Evolutionary conservation across 2,888 invertebrate species (phyloP), one percentile per base, ranked within the genome.

Genomic region (Cabera pusaria): DNA sequence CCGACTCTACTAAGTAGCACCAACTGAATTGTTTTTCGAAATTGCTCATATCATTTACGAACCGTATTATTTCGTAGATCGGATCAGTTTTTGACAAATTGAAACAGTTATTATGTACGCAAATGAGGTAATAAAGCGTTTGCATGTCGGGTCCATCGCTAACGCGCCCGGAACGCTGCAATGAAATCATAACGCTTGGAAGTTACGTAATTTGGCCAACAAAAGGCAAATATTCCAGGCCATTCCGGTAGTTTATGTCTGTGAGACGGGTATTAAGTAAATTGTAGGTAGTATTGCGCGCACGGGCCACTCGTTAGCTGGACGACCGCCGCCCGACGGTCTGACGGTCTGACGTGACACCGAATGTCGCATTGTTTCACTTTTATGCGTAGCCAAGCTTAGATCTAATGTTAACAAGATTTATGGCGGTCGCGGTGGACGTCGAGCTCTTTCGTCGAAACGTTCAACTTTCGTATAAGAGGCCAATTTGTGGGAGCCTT

Each of bases 261-360:
- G 71, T 64, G 75, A 72, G 72, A 72, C 70, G 70, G 68, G 76
- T 76, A 83, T 85, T 84, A 85, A 84, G 83, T 85, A 85, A 86
- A 86, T 81, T 79, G 84, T 81, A 57, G 56, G 67, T 69, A 82
- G 77, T 78, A 85, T 84, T 82, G 85, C 69, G 69, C 66, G 85
- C 87, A 87, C 87, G 85, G 80, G 87, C 79, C 78, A 78, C 80
- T 85, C 85, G 85, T 85, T 84, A 85, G 70, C 57, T 61, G 3
- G 14, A n/a, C 11, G 8, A 62, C 61, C 64, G 55, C 38, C 55
- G 44, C 18, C 28, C 16, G n/a, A 16, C 23, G 6, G 9, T 21
- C 23, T 8, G 12, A 23, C 52, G 57, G 59, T 43, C 59, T 72
- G 74, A 81, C 81, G 80, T 77, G 81, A 82, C 75, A 68, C 72